These are phyloP conservation scores for Aspiorhynchus laticeps DNA, from an alignment of 2,113 vertebrate genomes.

Conservation along the genomic window DNA sequence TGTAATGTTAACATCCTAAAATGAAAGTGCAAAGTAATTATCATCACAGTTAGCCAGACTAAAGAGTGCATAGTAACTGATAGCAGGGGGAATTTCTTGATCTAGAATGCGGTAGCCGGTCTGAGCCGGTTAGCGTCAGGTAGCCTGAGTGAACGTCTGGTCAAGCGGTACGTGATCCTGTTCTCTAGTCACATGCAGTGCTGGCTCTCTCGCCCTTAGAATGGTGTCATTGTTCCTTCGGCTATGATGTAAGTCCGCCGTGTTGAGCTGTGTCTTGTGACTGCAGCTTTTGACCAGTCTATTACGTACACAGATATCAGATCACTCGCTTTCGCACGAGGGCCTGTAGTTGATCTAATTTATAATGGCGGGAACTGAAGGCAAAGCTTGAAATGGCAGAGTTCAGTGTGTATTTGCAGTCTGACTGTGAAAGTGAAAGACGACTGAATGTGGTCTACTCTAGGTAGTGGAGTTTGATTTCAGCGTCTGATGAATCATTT, in stretches of 20 bases:
- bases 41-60: background rate
- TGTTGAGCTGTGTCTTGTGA: conserved; percentile 72
- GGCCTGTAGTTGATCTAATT: background rate
- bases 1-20: background rate
- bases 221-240: conserved; percentile 69
- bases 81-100: background rate
- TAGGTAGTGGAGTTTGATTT: background rate
- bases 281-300: conserved; percentile 47
- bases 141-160: background rate
- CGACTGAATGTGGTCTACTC: background rate
- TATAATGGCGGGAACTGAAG: background rate
- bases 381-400: background rate
- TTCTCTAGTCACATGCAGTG: conserved; percentile 46
- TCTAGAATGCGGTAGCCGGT: background rate
- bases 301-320: background rate
- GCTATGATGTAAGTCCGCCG: conserved; percentile 58
- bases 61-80: background rate
- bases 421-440: background rate
- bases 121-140: conserved; percentile 4
- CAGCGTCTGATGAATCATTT: background rate
- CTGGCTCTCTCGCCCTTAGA: conserved; percentile 60
- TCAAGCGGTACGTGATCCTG: conserved; percentile 16
- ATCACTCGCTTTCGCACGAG: background rate
- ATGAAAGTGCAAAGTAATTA: background rate
- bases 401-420: background rate